Evolutionary conservation across 2,113 vertebrate genomes (phyloP).

Genomic region (Marcusenius ussheri): DNA sequence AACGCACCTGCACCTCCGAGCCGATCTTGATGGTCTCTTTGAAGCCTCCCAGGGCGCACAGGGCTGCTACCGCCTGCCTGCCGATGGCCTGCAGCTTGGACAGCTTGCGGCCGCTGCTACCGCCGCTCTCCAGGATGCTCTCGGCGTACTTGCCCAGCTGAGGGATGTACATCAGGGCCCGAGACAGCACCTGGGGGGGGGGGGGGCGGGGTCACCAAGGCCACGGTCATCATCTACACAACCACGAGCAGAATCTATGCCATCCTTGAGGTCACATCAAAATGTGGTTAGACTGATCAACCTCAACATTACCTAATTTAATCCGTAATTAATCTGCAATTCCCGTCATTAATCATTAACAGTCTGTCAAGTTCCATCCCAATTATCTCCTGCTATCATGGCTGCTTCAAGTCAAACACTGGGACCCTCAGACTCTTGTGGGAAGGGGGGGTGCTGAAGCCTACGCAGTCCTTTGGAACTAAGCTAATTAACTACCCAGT

Average conservation of each 20-base stretch:
- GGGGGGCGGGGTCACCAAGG: background rate
- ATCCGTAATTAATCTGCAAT: background rate
- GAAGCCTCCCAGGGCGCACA: conserved; percentile 94
- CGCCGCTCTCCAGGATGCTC: conserved; percentile 89
- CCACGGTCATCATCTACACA: background rate
- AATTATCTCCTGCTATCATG: background rate
- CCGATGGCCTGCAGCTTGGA: conserved; percentile 90
- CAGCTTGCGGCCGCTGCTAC: conserved; percentile 86
- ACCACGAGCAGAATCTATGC: background rate
- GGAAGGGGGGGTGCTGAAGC: background rate
- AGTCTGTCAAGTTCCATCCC: background rate
- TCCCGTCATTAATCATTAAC: background rate
- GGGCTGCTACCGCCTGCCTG: conserved; percentile 88
- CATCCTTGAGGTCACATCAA: background rate
- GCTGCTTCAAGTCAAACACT: background rate
- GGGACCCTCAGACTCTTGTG: background rate
- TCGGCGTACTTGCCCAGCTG: conserved; percentile 91
- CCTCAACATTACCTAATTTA: background rate
- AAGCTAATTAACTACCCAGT: background rate
- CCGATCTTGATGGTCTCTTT: conserved; percentile 98
- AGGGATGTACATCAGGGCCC: conserved; percentile 94
- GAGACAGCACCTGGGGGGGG: conserved; percentile 75
- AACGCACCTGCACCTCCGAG: conserved; percentile 89
- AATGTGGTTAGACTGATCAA: background rate
- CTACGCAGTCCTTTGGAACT: background rate